These are phyloP conservation scores for Cerceris rybyensis DNA, from an alignment of 2,888 invertebrate species.

Conservation along the genomic window DNA sequence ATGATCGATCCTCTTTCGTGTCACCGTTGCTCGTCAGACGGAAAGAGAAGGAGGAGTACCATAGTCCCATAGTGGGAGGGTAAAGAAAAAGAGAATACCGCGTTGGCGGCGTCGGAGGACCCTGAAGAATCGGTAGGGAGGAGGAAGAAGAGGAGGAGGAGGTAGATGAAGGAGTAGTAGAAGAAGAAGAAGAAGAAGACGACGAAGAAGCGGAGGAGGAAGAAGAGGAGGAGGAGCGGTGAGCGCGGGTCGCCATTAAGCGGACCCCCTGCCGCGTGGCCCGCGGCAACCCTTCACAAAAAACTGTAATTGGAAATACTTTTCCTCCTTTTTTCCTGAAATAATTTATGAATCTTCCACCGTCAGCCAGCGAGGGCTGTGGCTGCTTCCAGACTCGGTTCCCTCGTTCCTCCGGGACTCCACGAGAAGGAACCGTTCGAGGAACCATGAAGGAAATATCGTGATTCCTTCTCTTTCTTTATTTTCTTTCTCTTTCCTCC, in stretches of 20 bases:
- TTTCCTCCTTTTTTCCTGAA: conserved; percentile 82
- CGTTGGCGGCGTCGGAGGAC: conserved; percentile 68
- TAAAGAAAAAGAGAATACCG: conserved; percentile 57
- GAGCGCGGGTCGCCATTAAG: conserved; percentile 81
- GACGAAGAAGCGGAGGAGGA: conserved; percentile 45
- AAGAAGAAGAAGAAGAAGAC: conserved; percentile 31
- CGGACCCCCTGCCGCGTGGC: conserved; percentile 82
- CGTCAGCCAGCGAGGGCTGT: conserved; percentile 63
- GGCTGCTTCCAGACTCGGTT: conserved; percentile 64
- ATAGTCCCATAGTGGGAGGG: conserved; percentile 51
- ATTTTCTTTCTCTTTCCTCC: neutral
- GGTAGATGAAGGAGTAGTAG: conserved; percentile 41
- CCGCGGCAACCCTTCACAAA: conserved; percentile 82
- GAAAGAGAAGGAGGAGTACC: conserved; percentile 37
- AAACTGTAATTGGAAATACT: conserved; percentile 82
- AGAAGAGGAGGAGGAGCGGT: conserved; percentile 73
- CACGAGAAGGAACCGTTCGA: conserved; percentile 55
- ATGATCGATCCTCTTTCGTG: conserved; percentile 64
- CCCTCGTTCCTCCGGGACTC: conserved; percentile 52
- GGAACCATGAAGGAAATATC: conserved; percentile 62
- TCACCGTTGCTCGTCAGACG: conserved; percentile 61
- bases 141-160: conserved; percentile 33
- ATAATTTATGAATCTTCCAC: conserved; percentile 81
- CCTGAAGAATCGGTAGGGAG: conserved; percentile 61
- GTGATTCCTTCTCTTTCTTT: conserved; percentile 22